Base-by-base conservation (phyloP, 2,888 invertebrate species). In the Elegia similella region DNA sequence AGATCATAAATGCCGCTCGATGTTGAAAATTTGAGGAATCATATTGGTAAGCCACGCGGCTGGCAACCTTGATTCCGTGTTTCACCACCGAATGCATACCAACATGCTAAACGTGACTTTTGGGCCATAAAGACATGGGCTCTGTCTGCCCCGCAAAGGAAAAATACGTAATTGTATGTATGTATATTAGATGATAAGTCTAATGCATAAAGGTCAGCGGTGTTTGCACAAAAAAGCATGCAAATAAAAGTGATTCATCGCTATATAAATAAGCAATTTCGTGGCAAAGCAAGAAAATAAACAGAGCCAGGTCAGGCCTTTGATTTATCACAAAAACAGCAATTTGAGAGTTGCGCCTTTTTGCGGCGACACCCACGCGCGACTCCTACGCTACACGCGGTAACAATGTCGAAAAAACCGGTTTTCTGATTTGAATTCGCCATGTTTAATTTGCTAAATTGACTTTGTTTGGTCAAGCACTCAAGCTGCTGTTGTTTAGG, bases 261-360 rank as follows among this genome's bases (percentile, higher is more conserved):
- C 62, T 61, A 73, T 68, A 64, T 69, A 73, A 74, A 73, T 72
- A 73, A 68, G 68, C 66, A 74, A 75, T 76, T 75, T 73, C 59
- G 65, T 63, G 67, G 61, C 63, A 60, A 63, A 63, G 64, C 63
- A 62, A 64, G 55, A 61, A 61, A 64, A 62, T 56, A 57, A 63
- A 60, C 59, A 58, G 57, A 66, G 59, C 56, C 59, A 52, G 62
- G 64, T 65, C 64, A 62, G 55, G 60, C 58, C 61, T 66, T 73
- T 73, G 80, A 78, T 79, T 80, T 78, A 78, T 79, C 67, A 76
- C 76, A 74, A 78, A 81, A 80, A 80, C 75, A 73, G 70, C 70
- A 70, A 72, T 73, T 72, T 75, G 68, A 74, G 72, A 70, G 60
- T 73, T 69, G 69, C 30, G 67, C 71, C 75, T 78, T 80, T 79